Base-by-base conservation (phyloP, 2,888 invertebrate genomes). In the Alviniconcha strummeri region DNA sequence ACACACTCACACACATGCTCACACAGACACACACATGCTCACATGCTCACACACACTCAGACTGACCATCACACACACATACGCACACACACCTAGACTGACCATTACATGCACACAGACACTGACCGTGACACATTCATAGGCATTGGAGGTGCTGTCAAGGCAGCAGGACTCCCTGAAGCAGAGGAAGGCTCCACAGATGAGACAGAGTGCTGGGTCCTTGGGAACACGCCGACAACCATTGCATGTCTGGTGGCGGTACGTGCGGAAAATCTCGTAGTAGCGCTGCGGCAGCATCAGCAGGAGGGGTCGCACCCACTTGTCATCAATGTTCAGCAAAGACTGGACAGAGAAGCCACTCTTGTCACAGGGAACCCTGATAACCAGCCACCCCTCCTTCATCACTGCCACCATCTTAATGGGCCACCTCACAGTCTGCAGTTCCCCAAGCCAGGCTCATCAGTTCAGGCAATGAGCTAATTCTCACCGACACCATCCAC, bases 161-260 rank as follows among this genome's bases (percentile, higher is more conserved):
- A 56, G 77, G 86, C 94, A 94, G 88, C 93, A 93, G 5, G 83
- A 82, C 81, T 93, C 92, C 69, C 92, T 88, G 90, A 98, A 95
- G 94, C 98, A 98, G 82, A 98, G 97, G 89, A 98, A 96, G 82
- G 97, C 96, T 87, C 98, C 98, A 94, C 99, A 99, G 85, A 98
- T 95, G 90, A 99, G 95, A 94, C 98, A 99, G 88, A 98, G 96
- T 89, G 97, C 97, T 67, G 98, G 97, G 94, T 98, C 97, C 91
- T 96, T 96, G 87, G 99, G 99, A 91, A 97, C 96, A 87, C 96
- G 96, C 92, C 97, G 96, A 94, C 99, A 99, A 92, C 97, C 96
- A 89, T 95, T 95, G 94, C 99, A 99, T 86, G 96, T 96, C 90
- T 97, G 95, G 93, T 97, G 96, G 94, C 98, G 97, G 94, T 98